A percentile compares a stretch with the other conserved stretches of the same genome.
Evolutionary conservation across 2,888 invertebrate species (phyloP).

Genomic region (Cheilosia vulpina): DNA sequence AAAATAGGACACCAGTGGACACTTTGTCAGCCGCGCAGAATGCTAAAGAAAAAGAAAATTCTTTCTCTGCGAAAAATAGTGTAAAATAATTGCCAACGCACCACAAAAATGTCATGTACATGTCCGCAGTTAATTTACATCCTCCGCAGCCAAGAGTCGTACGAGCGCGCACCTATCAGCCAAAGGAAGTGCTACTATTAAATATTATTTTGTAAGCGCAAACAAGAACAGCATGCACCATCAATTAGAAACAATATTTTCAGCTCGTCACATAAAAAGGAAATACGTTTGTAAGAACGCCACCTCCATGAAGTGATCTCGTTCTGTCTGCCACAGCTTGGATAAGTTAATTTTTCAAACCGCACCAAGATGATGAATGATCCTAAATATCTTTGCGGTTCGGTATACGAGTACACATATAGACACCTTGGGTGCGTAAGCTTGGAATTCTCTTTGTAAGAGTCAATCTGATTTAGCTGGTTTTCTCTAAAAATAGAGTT

Average conservation of each 20-base stretch:
- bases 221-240: slow-evolving; percentile 54
- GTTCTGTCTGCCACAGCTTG: slow-evolving; percentile 67
- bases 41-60: not conserved
- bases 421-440: slow-evolving; percentile 4
- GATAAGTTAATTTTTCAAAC: slow-evolving; percentile 73
- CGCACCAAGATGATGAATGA: slow-evolving; percentile 65
- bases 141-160: slow-evolving; percentile 48
- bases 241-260: slow-evolving; percentile 70
- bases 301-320: slow-evolving; percentile 67
- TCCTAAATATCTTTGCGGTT: slow-evolving; percentile 35
- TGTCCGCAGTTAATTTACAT: slow-evolving; percentile 74
- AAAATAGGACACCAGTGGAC: slow-evolving; percentile 63
- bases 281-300: slow-evolving; percentile 30
- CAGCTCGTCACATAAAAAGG: slow-evolving; percentile 4
- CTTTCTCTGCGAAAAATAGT: slow-evolving; percentile 11
- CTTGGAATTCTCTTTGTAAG: not conserved
- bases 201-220: slow-evolving; percentile 58
- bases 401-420: not conserved
- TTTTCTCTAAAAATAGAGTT: slow-evolving; percentile 10
- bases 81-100: slow-evolving; percentile 20
- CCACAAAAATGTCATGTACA: slow-evolving; percentile 60
- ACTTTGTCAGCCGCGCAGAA: not conserved
- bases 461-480: not conserved
- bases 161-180: slow-evolving; percentile 35
- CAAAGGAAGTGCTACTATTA: slow-evolving; percentile 70